Evolutionary conservation across 2,113 vertebrate genomes (phyloP).

Genomic region (Hepsetus odoe): DNA sequence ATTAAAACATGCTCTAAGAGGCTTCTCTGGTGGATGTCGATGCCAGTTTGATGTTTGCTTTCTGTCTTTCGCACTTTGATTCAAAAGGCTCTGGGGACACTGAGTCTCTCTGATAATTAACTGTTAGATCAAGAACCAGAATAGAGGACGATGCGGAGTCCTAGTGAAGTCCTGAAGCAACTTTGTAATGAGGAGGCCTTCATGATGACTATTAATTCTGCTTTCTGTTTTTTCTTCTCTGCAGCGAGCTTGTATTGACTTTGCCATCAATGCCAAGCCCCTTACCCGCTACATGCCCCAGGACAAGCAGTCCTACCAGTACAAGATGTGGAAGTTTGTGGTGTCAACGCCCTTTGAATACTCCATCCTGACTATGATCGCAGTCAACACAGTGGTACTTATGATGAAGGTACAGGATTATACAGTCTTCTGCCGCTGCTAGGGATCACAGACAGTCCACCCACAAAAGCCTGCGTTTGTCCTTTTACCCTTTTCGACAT

Average conservation of each 20-base stretch:
- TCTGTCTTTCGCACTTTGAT: conserved; percentile 38
- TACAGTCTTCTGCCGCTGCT: not conserved
- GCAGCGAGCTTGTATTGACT: conserved; percentile 98
- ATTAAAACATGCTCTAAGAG: conserved; percentile 26
- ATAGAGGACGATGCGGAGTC: conserved; percentile 20
- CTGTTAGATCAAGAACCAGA: conserved; percentile 13
- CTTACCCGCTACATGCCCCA: conserved; percentile 97
- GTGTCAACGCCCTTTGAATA: conserved; percentile 97
- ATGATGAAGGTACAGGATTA: conserved; percentile 94
- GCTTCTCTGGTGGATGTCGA: conserved; percentile 2
- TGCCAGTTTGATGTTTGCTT: conserved; percentile 38
- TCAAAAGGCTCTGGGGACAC: conserved; percentile 16
- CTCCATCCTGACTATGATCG: conserved; percentile 97
- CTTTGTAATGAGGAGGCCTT: conserved; percentile 27
- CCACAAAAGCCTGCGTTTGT: no score
- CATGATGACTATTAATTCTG: conserved; percentile 36
- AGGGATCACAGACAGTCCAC: no score
- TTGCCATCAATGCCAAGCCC: conserved; percentile 95
- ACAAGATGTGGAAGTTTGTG: conserved; percentile 98
- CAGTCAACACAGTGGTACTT: conserved; percentile 94
- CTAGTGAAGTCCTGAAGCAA: not conserved
- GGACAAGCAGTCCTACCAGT: conserved; percentile 95
- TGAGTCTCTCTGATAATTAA: conserved; percentile 38
- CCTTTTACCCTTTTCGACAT: no score
- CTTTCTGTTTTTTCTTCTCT: conserved; percentile 31